Conservation (phyloP, 2,888 invertebrate species). For the Macaria notata region DNA sequence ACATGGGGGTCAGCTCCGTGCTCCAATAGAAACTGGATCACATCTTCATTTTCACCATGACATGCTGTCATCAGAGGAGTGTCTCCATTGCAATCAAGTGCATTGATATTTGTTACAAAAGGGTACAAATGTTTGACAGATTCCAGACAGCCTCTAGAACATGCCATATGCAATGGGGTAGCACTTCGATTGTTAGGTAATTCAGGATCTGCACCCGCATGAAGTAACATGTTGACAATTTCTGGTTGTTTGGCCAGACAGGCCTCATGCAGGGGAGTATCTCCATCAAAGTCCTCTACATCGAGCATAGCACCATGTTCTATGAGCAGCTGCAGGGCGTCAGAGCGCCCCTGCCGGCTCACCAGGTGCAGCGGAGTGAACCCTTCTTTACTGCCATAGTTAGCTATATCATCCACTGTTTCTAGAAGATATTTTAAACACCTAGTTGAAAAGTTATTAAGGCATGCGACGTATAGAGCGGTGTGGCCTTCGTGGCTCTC, state of each 20-base stretch:
- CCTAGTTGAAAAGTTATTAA: constrained; percentile 54
- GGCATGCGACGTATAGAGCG: constrained; percentile 71
- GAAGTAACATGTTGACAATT: constrained; percentile 56
- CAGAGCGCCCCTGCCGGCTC: constrained; percentile 62
- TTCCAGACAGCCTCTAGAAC: constrained; percentile 60
- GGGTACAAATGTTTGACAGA: constrained; percentile 56
- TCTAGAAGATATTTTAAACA: constrained; percentile 62
- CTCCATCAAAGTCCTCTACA: constrained; percentile 75
- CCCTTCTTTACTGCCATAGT: constrained; percentile 71
- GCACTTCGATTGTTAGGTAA: constrained; percentile 60
- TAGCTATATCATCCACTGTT: constrained; percentile 61
- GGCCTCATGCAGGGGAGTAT: constrained; percentile 75
- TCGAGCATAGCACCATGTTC: constrained; percentile 67
- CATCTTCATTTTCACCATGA: constrained; percentile 52
- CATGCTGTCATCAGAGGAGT: constrained; percentile 65
- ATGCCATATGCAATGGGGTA: constrained; percentile 73
- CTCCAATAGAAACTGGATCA: constrained; percentile 61
- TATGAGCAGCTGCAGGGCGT: constrained; percentile 62
- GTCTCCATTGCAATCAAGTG: constrained; percentile 55
- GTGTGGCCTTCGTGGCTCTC: constrained; percentile 78
- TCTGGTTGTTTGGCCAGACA: constrained; percentile 53
- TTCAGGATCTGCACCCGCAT: constrained; percentile 69
- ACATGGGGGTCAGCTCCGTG: constrained; percentile 67
- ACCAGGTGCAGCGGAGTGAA: constrained; percentile 73
- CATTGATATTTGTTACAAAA: constrained; percentile 65